Conservation (phyloP, 2,113 vertebrate genomes). For the Rhineura floridana region DNA sequence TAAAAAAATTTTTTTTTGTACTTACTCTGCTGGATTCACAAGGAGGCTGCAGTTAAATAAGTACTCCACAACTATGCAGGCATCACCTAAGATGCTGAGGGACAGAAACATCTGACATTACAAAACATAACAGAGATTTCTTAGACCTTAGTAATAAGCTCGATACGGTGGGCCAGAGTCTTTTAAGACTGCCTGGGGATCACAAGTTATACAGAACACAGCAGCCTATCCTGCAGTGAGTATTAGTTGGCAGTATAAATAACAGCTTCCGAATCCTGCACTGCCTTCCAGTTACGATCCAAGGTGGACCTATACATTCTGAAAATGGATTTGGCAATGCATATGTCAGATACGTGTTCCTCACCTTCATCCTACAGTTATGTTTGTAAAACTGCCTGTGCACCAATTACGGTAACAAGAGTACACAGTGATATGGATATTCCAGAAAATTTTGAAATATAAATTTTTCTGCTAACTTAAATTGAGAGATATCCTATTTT, state of each 20-base stretch:
- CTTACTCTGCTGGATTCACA: slow-evolving; percentile 20
- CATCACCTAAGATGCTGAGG: slow-evolving; percentile 1
- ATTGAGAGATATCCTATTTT: not conserved
- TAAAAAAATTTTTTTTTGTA: not conserved
- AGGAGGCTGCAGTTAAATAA: slow-evolving; percentile 2
- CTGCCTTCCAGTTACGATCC: not conserved
- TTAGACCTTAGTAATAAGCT: not conserved
- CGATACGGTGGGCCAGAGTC: not conserved
- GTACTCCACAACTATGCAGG: not conserved
- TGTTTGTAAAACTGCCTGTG: not conserved
- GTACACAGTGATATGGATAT: no score
- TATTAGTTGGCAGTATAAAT: not conserved
- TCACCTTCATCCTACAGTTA: not conserved
- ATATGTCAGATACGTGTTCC: not conserved
- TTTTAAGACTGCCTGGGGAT: not conserved
- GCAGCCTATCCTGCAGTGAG: not conserved
- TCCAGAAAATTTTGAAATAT: no score
- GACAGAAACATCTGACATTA: slow-evolving; percentile 6
- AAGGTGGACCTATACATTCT: no score
- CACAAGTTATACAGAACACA: not conserved
- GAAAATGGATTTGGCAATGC: not conserved
- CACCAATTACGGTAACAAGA: no score
- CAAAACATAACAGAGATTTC: not conserved
- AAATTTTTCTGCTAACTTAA: no score
- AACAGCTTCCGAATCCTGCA: not conserved